Base-by-base conservation (phyloP, 2,113 vertebrate species). In the Mormyrus iriodes region DNA sequence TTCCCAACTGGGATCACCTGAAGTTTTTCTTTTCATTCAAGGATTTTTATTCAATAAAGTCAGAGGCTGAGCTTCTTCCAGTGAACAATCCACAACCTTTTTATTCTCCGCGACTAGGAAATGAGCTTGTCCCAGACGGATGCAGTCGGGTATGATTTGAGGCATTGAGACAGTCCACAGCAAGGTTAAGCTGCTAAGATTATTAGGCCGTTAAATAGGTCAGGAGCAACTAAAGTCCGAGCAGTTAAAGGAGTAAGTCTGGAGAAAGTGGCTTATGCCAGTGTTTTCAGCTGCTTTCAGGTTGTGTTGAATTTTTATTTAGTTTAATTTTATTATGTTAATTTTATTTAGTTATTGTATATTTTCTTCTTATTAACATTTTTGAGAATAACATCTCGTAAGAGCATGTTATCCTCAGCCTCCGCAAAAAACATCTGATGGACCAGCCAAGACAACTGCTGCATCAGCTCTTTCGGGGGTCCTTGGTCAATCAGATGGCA, bases 101-200 rank as follows among this genome's bases (percentile, higher is more conserved):
- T 87, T n/a, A n/a, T 39, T 61, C 52, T 65, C 17, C 52, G 19
- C 17, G 13, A 55, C 35, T 58, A n/a, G n/a, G 51, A 21, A 58
- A 42, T 10, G 51, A 7, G 31, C 61, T 21, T 53, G 65, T 39
- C 51, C 13, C 12, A 17, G 85, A 85, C 24, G 19, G 10, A 39
- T n/a, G 44, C 82, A 87, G 9, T 58, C 51, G 44, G 51, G 83
- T 89, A 92, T 87, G 8, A 90, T 87, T 91, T 69, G 61, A 52
- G 89, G 90, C 89, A 91, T 88, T 93, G 92, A 91, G 90, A 90
- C 51, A 76, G 91, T 65, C 42, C 86, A 90, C 95, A 95, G 95
- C 95, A 93, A 95, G 94, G 93, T 96, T 95, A 95, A 94, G 94
- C 93, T 94, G 94, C 94, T 95, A 94, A 91, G 92, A 93, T 93